Evolutionary conservation across 2,888 invertebrate genomes (phyloP).

Genomic region (Dasypogon diadema): DNA sequence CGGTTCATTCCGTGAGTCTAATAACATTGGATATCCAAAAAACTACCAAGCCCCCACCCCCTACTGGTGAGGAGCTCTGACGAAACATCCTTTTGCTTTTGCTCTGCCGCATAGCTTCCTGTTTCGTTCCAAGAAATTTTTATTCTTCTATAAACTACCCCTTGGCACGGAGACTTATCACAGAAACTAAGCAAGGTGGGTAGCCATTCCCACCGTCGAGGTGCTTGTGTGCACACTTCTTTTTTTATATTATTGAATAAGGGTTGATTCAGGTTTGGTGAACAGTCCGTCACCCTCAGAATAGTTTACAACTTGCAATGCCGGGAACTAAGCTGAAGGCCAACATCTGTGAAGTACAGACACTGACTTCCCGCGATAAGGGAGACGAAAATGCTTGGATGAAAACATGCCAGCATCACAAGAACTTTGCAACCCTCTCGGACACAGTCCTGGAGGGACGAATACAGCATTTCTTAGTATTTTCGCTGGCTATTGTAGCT

Average conservation of each 20-base stretch:
- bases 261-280: slow-evolving; percentile 21
- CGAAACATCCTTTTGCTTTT: slow-evolving; percentile 2
- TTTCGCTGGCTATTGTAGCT: neutral
- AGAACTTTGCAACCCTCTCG: slow-evolving; percentile 2
- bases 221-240: neutral
- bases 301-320: slow-evolving; percentile 41
- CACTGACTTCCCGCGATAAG: slow-evolving; percentile 1
- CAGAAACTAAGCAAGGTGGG: slow-evolving; percentile 41
- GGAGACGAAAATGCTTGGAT: neutral
- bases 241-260: neutral
- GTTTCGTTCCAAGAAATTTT: slow-evolving; percentile 7
- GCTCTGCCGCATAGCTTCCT: neutral
- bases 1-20: slow-evolving; percentile 26
- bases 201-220: neutral
- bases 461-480: neutral
- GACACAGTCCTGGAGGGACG: neutral
- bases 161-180: neutral
- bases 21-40: slow-evolving; percentile 40
- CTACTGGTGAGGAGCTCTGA: neutral
- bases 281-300: neutral
- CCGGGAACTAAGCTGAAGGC: slow-evolving; percentile 35
- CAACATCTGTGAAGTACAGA: slow-evolving; percentile 39
- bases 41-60: slow-evolving; percentile 30
- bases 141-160: slow-evolving; percentile 12
- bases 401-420: neutral